Conservation (phyloP, 2,113 vertebrate species). For the Oryzias woworae region DNA sequence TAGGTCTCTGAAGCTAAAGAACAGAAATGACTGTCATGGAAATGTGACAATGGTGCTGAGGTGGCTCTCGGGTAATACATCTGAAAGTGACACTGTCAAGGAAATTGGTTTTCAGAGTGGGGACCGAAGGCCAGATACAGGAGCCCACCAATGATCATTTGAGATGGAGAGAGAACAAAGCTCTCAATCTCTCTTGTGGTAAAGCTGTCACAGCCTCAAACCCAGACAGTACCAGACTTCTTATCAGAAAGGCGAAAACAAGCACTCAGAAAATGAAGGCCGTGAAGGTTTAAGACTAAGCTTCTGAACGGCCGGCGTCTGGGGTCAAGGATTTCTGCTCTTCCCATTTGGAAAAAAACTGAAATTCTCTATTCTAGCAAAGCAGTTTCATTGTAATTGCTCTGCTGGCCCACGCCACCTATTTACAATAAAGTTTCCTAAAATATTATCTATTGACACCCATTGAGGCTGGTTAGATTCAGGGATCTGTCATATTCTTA, state of each 20-base stretch:
- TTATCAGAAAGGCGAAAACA: constrained; percentile 20
- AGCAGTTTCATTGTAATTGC: background rate
- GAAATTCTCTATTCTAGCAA: no score
- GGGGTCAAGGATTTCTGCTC: background rate
- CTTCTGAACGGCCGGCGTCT: background rate
- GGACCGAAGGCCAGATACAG: constrained; percentile 52
- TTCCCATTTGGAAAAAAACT: background rate
- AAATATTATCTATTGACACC: background rate
- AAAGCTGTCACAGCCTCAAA: constrained; percentile 47
- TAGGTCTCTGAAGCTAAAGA: constrained; percentile 32
- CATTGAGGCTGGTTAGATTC: background rate
- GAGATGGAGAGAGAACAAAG: constrained; percentile 37
- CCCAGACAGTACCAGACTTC: constrained; percentile 19
- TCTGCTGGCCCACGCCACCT: background rate
- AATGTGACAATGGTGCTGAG: constrained; percentile 27
- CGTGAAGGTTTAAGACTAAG: background rate
- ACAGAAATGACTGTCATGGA: constrained; percentile 30
- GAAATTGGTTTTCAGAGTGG: constrained; percentile 59
- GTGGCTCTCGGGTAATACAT: constrained; percentile 49
- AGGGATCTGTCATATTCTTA: no score
- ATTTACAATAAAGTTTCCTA: background rate
- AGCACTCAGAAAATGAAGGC: background rate
- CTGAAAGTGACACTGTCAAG: constrained; percentile 38
- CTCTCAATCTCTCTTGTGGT: constrained; percentile 49
- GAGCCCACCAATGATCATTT: constrained; percentile 48